Conservation (phyloP, 2,113 vertebrate genomes). For the Tichodroma muraria region DNA sequence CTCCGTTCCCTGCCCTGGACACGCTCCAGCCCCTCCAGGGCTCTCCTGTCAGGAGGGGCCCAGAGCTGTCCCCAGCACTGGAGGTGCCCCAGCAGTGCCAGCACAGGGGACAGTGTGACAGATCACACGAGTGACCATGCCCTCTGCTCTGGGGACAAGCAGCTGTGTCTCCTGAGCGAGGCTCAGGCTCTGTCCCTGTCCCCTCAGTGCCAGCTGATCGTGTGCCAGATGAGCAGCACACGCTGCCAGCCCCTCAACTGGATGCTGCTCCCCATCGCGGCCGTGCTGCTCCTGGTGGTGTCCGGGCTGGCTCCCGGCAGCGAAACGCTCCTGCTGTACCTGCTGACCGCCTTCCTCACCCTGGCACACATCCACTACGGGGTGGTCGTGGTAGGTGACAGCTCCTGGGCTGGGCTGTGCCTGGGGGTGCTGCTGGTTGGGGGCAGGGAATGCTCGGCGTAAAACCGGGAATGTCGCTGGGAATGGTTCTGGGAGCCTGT, state of each 20-base stretch:
- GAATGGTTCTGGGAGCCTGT: background rate
- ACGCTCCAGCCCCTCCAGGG: too few species aligned
- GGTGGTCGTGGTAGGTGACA: conserved; percentile 85
- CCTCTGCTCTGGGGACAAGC: background rate
- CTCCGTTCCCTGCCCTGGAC: too few species aligned
- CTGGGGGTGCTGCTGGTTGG: background rate
- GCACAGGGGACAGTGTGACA: background rate
- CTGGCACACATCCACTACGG: conserved; percentile 92
- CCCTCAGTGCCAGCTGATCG: conserved; percentile 91
- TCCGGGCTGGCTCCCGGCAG: conserved; percentile 38
- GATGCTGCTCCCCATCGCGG: conserved; percentile 84
- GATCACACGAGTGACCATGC: fast-evolving
- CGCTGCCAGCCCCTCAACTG: conserved; percentile 88
- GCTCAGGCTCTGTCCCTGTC: background rate
- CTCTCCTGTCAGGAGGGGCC: too few species aligned
- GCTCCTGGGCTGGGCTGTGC: fast-evolving
- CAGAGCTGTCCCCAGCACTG: background rate
- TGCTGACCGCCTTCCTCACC: conserved; percentile 77
- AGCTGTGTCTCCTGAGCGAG: background rate
- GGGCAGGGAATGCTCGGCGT: background rate
- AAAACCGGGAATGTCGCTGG: fast-evolving
- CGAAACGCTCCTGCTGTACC: conserved; percentile 77
- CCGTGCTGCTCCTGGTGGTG: conserved; percentile 70
- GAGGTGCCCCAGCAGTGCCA: background rate
- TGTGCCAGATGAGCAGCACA: conserved; percentile 97